Evolutionary conservation across 2,797 vertebrate species (phyloP).

Genomic region (Notolabrus celidotus): DNA sequence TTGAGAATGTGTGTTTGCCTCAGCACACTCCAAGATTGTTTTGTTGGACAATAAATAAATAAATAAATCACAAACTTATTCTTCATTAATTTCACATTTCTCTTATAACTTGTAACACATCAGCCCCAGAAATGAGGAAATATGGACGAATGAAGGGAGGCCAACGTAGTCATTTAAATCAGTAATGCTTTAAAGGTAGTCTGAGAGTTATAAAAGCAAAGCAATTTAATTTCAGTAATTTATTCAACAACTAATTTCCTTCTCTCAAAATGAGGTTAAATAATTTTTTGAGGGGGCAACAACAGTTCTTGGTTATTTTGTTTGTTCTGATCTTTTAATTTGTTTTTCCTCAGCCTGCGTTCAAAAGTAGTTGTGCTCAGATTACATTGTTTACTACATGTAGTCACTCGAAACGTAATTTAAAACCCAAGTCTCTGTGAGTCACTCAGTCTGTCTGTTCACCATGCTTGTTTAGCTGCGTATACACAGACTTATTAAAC

Average conservation of each 20-base stretch:
- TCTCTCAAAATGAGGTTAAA: neutral
- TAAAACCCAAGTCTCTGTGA: neutral
- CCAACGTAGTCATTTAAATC: constrained; percentile 21
- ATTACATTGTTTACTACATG: neutral
- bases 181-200: constrained; percentile 14
- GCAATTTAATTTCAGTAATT: neutral
- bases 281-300: neutral
- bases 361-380: neutral
- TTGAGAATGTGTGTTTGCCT: too few species aligned
- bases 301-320: neutral
- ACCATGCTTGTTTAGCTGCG: too few species aligned
- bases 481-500: too few species aligned
- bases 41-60: constrained; percentile 32
- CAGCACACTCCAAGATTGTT: constrained; percentile 4
- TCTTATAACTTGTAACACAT: constrained; percentile 29
- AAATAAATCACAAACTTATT: constrained; percentile 23
- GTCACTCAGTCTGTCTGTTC: neutral
- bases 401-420: neutral
- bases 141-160: constrained; percentile 13
- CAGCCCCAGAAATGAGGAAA: neutral
- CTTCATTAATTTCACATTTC: constrained; percentile 27
- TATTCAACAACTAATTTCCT: neutral
- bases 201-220: constrained; percentile 11
- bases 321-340: neutral
- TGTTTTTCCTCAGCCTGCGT: neutral